Evolutionary conservation across 2,888 invertebrate species (phyloP).

Genomic region (Sesia bembeciformis): DNA sequence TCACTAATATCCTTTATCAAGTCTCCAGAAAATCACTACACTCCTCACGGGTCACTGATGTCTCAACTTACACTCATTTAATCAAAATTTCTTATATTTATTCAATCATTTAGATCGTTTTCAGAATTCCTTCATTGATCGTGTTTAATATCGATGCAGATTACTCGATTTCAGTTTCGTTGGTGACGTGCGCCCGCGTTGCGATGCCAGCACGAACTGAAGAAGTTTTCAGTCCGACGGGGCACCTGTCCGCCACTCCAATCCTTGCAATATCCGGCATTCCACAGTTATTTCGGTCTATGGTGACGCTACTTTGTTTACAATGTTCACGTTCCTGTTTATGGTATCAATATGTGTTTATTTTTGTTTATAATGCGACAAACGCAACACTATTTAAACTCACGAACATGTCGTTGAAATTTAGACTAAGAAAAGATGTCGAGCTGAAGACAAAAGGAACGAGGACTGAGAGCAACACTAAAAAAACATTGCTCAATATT

Average conservation of each 20-base stretch:
- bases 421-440: no score
- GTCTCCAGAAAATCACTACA: not conserved
- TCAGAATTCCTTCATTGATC: conserved; percentile 23
- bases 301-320: conserved; percentile 63
- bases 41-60: conserved; percentile 3
- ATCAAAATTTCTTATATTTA: conserved; percentile 1
- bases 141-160: conserved; percentile 38
- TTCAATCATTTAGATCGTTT: not conserved
- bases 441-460: no score
- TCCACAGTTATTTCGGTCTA: conserved; percentile 56
- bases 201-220: conserved; percentile 16
- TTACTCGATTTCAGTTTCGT: conserved; percentile 6
- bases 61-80: not conserved
- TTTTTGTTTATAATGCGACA: conserved; percentile 6
- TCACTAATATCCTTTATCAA: not conserved
- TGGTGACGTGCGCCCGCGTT: conserved; percentile 19
- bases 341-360: conserved; percentile 25
- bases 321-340: conserved; percentile 32
- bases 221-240: conserved; percentile 8
- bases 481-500: no score
- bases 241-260: conserved; percentile 3
- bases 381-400: no score
- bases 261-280: conserved; percentile 64
- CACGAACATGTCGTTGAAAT: no score
- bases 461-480: no score